Evolutionary conservation across 2,888 invertebrate species (phyloP), one percentile per base, ranked within the genome.

Genomic region (Drosophila cracens): DNA sequence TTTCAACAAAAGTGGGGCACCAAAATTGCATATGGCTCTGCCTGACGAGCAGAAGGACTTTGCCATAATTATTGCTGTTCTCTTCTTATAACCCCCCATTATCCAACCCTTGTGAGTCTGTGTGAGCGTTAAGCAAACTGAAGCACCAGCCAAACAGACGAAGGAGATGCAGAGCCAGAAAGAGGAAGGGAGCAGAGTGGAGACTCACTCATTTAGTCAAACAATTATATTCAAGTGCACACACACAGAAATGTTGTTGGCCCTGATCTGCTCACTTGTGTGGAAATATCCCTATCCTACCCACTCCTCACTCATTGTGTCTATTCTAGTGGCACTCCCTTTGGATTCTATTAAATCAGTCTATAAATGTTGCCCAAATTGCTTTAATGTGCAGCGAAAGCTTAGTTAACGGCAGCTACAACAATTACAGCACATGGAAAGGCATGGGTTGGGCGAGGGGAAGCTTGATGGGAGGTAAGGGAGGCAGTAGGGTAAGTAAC

Each of bases 341-440:
- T 76, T 81, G 77, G 79, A 70, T 82, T 83, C 81, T 83, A 90
- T 92, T 92, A 92, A 92, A 92, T 91, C 90, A 91, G 90, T 91
- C 91, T 87, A 90, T 92, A 91, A 92, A 91, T 89, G 90, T 87
- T 87, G 83, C 63, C 88, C 83, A 91, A 91, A 92, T 91, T 90
- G 88, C 87, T 91, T 89, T 89, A 92, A 91, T 91, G 91, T 87
- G 76, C 82, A 81, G 76, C 80, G 77, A 82, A 86, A 87, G 89
- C 87, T 89, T 88, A 88, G 81, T 88, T 79, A 81, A 80, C 69
- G 67, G 54, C 74, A 69, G 70, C 61, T 70, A 78, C 70, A 76
- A 66, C 65, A 82, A 70, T 77, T 65, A 73, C 61, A 69, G 38
- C 49, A 33, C 48, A 38, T 51, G 43, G 36, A 34, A 48, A 2